Conservation (phyloP, 1,140 invertebrate species). For the Papilio polytes region DNA sequence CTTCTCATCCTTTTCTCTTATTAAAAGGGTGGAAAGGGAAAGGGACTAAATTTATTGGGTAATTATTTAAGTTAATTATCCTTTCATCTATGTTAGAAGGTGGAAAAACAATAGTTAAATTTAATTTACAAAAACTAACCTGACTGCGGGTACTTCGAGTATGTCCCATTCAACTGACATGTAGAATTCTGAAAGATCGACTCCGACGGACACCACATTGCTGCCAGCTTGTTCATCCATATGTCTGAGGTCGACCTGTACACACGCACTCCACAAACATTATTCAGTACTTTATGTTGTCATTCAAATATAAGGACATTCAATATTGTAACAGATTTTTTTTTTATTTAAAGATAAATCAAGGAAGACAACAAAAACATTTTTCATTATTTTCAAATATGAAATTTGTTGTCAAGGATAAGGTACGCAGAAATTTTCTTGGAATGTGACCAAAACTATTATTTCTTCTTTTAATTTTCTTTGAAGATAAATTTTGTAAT, state of each 20-base stretch:
- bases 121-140: conserved; percentile 81
- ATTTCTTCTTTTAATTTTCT: neutral
- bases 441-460: neutral
- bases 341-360: neutral
- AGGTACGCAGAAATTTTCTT: neutral
- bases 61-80: too few species aligned
- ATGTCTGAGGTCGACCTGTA: conserved; percentile 94
- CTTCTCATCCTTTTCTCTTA: too few species aligned
- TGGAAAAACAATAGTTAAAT: too few species aligned
- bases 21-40: too few species aligned
- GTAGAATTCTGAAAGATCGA: conserved; percentile 97
- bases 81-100: too few species aligned
- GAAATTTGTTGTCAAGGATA: neutral
- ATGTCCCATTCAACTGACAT: conserved; percentile 99
- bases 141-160: conserved; percentile 96
- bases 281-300: conserved; percentile 35
- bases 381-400: neutral
- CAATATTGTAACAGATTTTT: neutral
- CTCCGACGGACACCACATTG: conserved; percentile 93
- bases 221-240: conserved; percentile 93
- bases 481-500: neutral
- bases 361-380: neutral
- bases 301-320: neutral
- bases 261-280: conserved; percentile 52
- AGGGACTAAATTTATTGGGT: too few species aligned